A percentile compares a stretch with the other conserved stretches of the same genome.
Conservation (phyloP, 2,888 invertebrate species). For the Drepanosiphum platanoidis region DNA sequence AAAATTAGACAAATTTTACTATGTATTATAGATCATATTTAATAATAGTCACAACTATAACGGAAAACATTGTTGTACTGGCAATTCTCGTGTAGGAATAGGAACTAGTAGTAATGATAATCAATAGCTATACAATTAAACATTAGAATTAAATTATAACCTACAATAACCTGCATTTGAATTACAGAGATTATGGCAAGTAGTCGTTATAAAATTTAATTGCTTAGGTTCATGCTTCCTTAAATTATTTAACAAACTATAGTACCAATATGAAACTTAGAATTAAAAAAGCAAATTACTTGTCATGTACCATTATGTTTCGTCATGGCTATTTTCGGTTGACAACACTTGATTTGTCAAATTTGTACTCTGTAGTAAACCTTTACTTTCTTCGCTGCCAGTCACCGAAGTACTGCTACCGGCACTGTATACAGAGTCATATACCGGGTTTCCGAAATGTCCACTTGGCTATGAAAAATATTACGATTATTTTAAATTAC, state of each 20-base stretch:
- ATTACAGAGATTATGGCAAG: background rate
- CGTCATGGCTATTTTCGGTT: constrained; percentile 49
- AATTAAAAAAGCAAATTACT: background rate
- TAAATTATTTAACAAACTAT: background rate
- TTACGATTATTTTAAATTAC: background rate
- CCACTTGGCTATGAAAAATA: constrained; percentile 47
- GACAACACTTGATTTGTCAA: constrained; percentile 48
- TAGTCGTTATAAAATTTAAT: background rate
- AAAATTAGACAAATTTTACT: constrained; percentile 19
- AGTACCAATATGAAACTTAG: background rate
- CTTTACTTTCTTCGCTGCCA: constrained; percentile 68
- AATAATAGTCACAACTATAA: constrained; percentile 22
- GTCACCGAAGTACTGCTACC: constrained; percentile 67
- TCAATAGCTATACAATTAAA: constrained; percentile 14
- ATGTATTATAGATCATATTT: background rate
- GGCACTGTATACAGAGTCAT: constrained; percentile 81
- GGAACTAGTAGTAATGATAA: constrained; percentile 49
- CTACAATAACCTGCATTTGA: constrained; percentile 28
- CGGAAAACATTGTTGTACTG: constrained; percentile 32
- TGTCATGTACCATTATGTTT: constrained; percentile 30
- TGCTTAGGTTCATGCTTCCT: background rate
- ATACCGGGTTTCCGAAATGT: constrained; percentile 83
- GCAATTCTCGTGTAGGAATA: constrained; percentile 24
- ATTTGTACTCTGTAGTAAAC: constrained; percentile 66
- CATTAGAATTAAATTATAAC: background rate